Conservation (phyloP, 2,888 invertebrate genomes). For the Mactromeris polynyma region DNA sequence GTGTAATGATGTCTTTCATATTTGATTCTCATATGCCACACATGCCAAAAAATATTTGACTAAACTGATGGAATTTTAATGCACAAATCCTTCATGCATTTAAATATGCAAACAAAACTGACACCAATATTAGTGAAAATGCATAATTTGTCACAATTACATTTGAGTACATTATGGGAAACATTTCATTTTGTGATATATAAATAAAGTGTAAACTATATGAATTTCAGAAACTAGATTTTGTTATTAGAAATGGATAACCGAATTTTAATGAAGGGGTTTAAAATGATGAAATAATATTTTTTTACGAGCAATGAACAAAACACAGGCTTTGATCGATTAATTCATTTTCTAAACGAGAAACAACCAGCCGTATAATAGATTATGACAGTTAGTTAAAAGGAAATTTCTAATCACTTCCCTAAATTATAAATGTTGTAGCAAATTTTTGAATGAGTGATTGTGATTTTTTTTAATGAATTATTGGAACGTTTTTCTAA, state of each 20-base stretch:
- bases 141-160: neutral
- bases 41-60: neutral
- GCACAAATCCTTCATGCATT: neutral
- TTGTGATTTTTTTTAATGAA: neutral
- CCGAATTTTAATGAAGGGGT: no score
- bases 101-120: neutral
- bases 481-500: neutral
- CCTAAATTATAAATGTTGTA: neutral
- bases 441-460: neutral
- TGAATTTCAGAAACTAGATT: neutral
- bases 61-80: neutral
- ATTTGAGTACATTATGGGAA: neutral
- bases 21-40: neutral
- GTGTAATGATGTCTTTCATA: neutral
- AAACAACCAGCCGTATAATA: neutral
- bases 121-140: neutral
- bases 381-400: no score
- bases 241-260: no score
- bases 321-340: neutral
- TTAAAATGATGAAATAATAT: neutral
- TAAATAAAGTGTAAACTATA: neutral
- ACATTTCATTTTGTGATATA: neutral
- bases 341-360: neutral
- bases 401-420: no score
- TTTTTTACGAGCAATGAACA: neutral